Conservation (phyloP, 2,888 invertebrate genomes). For the Archips crataeganus region DNA sequence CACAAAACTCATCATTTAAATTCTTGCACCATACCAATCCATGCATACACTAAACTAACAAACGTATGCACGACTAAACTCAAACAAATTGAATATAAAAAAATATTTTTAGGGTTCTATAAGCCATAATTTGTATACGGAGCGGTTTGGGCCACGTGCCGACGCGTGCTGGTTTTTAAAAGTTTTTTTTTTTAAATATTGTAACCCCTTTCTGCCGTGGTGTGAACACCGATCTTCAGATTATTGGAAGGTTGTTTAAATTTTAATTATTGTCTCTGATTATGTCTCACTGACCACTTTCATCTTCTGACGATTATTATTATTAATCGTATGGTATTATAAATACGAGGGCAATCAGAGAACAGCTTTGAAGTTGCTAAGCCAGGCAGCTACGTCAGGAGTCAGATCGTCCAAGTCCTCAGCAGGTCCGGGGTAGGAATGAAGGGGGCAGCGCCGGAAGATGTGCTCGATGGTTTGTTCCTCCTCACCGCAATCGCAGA, state of each 20-base stretch:
- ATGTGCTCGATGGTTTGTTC: too few relatives aligned
- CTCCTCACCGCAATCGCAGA: too few relatives aligned
- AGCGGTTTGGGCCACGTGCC: constrained; percentile 64
- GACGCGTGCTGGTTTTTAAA: constrained; percentile 62
- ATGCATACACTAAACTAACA: constrained; percentile 44
- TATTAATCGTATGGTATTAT: too few relatives aligned
- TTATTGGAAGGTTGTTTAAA: constrained; percentile 9
- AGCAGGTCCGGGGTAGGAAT: too few relatives aligned
- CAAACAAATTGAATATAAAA: constrained; percentile 56
- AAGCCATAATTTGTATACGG: constrained; percentile 83
- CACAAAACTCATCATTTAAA: constrained; percentile 29
- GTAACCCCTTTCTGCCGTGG: constrained; percentile 13
- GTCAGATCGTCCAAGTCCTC: too few relatives aligned
- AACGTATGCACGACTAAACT: constrained; percentile 47
- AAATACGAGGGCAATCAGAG: too few relatives aligned
- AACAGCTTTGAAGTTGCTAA: too few relatives aligned
- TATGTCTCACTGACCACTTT: too few relatives aligned
- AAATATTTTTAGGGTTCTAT: constrained; percentile 62
- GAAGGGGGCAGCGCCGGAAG: too few relatives aligned
- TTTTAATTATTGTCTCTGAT: background rate
- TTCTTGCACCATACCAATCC: constrained; percentile 24
- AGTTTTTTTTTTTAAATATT: constrained; percentile 7
- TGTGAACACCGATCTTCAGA: constrained; percentile 19
- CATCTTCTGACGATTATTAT: too few relatives aligned
- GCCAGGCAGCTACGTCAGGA: too few relatives aligned